Evolutionary conservation across 1,140 invertebrate species (phyloP), one percentile per base, ranked within the genome.

Genomic region (Myzus persicae): DNA sequence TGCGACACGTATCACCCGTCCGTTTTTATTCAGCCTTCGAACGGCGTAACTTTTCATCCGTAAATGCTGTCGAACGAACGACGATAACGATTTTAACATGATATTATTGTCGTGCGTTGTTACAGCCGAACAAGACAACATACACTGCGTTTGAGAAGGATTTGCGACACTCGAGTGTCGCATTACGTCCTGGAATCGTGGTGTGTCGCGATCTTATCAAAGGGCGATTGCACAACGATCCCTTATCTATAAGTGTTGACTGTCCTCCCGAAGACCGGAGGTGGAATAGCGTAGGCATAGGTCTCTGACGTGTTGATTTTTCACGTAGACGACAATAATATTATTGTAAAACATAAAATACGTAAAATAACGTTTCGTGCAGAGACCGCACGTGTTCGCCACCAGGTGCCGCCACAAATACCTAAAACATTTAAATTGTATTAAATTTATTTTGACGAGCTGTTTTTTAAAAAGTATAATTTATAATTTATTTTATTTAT

Each of bases 361-460:
- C 84, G 5, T 22, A 7, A 88, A 36, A 88, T 51, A 88, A 88
- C 44, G 46, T 88, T 88, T 88, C 1, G 20, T 24, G 1, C 3
- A 9, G 31, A 36, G 5, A 36, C 2, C 18, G 14, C 4, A 2
- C 42, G 6, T 1, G n/a, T 38, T 36, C 5, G 11, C n/a, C 44
- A n/a, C 81, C 84, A 85, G 91, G 26, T 31, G 26, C 31, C 91
- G 91, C 91, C 91, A 93, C 81, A 20, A 31, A 93, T 51, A n/a
- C 14, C 9, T 18, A 31, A 31, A 31, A 67, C 6, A 0, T n/a
- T 67, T 14, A 4, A 67, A 67, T 67, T 5, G 31, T 31, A 31
- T n/a, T n/a, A 9, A 14, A 67, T 67, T 67, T 14, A n/a, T 31
- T 31, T 24, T 26, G 54, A 59, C 11, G 0, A 59, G 6, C 54